A percentile compares a stretch with the other conserved stretches of the same genome.
Conservation (phyloP, 2,797 vertebrate genomes). For the Paedocypris micromegethes region DNA sequence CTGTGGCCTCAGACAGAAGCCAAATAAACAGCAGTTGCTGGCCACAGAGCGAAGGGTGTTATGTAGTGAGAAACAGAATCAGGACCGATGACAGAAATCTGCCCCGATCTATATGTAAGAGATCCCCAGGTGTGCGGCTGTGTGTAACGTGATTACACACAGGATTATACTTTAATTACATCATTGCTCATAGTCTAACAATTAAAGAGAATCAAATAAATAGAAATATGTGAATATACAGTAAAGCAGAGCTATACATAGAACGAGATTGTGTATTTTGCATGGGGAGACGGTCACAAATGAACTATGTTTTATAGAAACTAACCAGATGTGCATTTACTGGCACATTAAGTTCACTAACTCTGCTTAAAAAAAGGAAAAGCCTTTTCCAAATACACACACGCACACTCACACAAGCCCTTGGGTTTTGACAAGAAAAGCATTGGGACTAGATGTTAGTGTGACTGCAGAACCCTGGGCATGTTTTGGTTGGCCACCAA, state of each 20-base stretch:
- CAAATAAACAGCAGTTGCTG: conserved; percentile 50
- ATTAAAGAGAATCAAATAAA: conserved; percentile 1
- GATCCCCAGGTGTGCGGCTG: conserved; percentile 55
- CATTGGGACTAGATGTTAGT: not conserved
- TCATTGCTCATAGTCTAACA: conserved; percentile 21
- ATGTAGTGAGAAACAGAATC: conserved; percentile 44
- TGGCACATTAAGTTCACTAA: conserved; percentile 33
- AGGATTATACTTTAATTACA: conserved; percentile 47
- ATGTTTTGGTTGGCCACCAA: conserved; percentile 76
- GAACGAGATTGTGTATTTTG: not conserved
- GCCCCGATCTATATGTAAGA: conserved; percentile 66
- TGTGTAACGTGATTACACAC: conserved; percentile 24
- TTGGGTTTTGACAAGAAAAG: conserved; percentile 54
- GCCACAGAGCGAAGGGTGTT: conserved; percentile 38
- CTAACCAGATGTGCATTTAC: conserved; percentile 54
- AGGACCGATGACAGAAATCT: conserved; percentile 53
- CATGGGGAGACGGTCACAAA: not conserved
- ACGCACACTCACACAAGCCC: not conserved
- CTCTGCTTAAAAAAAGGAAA: not conserved
- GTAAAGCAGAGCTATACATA: not conserved
- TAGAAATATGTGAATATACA: too few species aligned
- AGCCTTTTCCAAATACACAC: not conserved
- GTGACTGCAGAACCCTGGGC: conserved; percentile 72
- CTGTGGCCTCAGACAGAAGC: conserved; percentile 47
- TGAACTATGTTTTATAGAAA: conserved; percentile 46